phyloP scores from a whole-genome alignment of 2,797 vertebrate species.

The Malacoraja senta region DNA sequence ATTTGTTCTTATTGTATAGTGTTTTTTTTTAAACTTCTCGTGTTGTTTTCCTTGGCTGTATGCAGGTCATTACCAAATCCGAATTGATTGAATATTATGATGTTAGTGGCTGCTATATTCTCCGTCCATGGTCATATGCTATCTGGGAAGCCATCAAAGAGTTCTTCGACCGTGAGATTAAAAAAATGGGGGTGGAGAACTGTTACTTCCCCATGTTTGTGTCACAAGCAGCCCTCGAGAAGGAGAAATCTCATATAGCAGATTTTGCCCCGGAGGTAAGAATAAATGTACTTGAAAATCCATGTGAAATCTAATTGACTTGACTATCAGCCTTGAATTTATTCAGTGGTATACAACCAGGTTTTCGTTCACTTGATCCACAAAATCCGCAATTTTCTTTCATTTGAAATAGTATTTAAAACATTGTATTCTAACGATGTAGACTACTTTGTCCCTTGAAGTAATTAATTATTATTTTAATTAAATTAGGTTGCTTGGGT shows the following conservation, averaged over 20 bases:
- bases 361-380: neutral
- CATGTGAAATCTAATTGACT: neutral
- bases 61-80: constrained; percentile 91
- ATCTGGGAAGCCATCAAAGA: constrained; percentile 90
- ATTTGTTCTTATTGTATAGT: neutral
- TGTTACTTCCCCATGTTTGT: constrained; percentile 99
- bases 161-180: constrained; percentile 88
- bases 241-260: constrained; percentile 82
- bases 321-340: neutral
- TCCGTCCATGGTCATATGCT: constrained; percentile 86
- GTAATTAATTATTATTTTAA: neutral
- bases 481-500: constrained; percentile 87
- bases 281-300: neutral
- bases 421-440: neutral
- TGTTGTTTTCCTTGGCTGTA: constrained; percentile 41
- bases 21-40: neutral
- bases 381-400: neutral
- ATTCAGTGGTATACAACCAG: neutral
- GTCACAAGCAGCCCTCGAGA: constrained; percentile 89
- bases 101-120: constrained; percentile 91
- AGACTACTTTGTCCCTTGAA: neutral
- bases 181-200: constrained; percentile 92
- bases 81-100: constrained; percentile 99
- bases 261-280: constrained; percentile 95
- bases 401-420: neutral